Conservation (phyloP, 2,888 invertebrate genomes). For the Yponomeuta evonymella region DNA sequence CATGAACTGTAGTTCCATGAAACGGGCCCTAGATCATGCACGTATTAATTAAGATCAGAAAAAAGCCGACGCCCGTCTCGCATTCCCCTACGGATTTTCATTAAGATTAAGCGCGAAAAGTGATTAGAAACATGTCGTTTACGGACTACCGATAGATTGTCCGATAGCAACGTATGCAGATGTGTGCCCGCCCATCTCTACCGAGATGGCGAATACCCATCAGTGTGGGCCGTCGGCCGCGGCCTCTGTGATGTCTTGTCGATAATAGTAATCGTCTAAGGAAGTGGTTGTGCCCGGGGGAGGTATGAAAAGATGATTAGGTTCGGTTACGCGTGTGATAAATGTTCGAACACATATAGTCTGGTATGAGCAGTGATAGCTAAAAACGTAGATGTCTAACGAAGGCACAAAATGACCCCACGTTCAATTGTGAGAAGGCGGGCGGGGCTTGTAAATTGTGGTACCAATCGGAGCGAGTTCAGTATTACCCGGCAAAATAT, state of each 20-base stretch:
- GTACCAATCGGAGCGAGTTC: no score
- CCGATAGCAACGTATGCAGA: slow-evolving; percentile 44
- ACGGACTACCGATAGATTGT: slow-evolving; percentile 38
- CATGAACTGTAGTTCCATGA: no score
- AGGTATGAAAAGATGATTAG: not conserved
- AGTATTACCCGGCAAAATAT: no score
- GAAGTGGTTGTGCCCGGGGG: not conserved
- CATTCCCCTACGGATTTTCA: slow-evolving; percentile 39
- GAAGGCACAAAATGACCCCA: no score
- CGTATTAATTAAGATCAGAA: not conserved
- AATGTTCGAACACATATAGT: no score
- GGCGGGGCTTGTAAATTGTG: no score
- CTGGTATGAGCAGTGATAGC: no score
- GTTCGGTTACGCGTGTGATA: not conserved
- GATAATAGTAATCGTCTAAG: not conserved
- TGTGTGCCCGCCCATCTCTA: slow-evolving; percentile 33
- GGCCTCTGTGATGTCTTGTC: not conserved
- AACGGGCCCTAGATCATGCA: no score
- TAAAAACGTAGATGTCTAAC: no score
- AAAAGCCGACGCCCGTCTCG: not conserved
- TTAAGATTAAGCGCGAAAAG: slow-evolving; percentile 43
- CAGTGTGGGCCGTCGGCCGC: not conserved
- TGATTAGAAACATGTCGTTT: slow-evolving; percentile 30
- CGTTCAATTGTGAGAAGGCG: no score
- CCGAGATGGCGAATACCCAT: slow-evolving; percentile 23